phyloP scores from a whole-genome alignment of 2,797 vertebrate species.

The Tympanoctomys barrerae region DNA sequence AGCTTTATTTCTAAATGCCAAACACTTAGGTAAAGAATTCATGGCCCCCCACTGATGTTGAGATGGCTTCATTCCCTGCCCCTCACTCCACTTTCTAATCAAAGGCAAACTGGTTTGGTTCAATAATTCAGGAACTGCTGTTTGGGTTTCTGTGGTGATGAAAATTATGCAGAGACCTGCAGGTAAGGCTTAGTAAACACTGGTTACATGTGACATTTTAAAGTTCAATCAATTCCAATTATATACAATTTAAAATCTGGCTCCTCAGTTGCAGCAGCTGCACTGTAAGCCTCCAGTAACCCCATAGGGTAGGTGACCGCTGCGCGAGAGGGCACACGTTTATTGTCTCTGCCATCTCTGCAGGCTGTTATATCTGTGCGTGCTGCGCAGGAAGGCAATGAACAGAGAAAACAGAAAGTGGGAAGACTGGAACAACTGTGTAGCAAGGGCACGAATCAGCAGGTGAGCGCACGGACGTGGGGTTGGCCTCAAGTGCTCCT shows the following conservation, averaged over 20 bases:
- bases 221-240: slow-evolving; percentile 1
- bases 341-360: accelerated
- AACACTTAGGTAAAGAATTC: not conserved
- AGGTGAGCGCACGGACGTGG: not conserved
- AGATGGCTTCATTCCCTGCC: not conserved
- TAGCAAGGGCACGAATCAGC: accelerated
- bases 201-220: not conserved
- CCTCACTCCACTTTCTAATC: not conserved
- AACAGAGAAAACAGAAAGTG: not conserved
- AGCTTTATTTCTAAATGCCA: not conserved
- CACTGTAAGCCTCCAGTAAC: not conserved
- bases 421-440: not conserved
- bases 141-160: not conserved
- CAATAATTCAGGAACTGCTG: not conserved
- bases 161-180: not conserved
- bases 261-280: not conserved
- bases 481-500: not conserved
- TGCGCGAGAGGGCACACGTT: accelerated
- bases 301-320: not conserved
- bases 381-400: too few relatives aligned
- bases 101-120: not conserved
- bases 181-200: not conserved
- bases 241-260: not conserved
- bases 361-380: not conserved
- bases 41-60: accelerated